Conservation (phyloP, 2,797 vertebrate genomes). For the Gallinago nigripennis region DNA sequence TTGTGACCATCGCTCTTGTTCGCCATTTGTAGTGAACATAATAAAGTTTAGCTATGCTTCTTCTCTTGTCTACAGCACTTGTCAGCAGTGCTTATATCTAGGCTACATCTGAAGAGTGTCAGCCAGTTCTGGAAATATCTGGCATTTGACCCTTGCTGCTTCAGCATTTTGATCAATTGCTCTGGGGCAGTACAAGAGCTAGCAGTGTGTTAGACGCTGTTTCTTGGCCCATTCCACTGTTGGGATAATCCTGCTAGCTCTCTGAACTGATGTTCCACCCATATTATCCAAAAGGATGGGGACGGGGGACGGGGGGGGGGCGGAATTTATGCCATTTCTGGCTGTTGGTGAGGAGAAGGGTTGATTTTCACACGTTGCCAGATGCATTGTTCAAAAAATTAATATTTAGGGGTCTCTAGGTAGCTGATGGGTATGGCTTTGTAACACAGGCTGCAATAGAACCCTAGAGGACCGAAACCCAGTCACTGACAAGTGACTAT, state of each 20-base stretch:
- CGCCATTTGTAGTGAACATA: not conserved
- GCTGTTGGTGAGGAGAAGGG: not conserved
- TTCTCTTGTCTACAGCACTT: not conserved
- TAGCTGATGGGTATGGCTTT: not conserved
- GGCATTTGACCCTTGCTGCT: not conserved
- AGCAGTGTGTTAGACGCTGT: rapidly evolving
- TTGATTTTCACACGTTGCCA: not conserved
- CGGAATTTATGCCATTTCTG: not conserved
- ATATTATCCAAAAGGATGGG: rapidly evolving
- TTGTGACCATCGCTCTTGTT: not conserved
- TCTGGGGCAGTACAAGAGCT: not conserved
- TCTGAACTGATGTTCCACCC: not conserved
- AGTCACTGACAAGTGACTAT: not conserved
- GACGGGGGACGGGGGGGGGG: too few relatives aligned
- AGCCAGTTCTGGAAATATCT: not conserved
- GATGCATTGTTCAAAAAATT: not conserved
- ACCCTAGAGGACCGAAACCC: not conserved
- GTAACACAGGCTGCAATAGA: not conserved
- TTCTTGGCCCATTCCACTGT: not conserved
- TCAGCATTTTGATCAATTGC: not conserved
- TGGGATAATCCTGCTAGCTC: not conserved
- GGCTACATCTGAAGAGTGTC: not conserved
- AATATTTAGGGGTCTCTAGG: not conserved
- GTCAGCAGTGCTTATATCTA: not conserved
- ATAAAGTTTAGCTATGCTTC: not conserved